Percentiles rank a stretch among this genome's conserved stretches.
Conservation (phyloP, 2,113 vertebrate genomes). For the Regulus satrapa region DNA sequence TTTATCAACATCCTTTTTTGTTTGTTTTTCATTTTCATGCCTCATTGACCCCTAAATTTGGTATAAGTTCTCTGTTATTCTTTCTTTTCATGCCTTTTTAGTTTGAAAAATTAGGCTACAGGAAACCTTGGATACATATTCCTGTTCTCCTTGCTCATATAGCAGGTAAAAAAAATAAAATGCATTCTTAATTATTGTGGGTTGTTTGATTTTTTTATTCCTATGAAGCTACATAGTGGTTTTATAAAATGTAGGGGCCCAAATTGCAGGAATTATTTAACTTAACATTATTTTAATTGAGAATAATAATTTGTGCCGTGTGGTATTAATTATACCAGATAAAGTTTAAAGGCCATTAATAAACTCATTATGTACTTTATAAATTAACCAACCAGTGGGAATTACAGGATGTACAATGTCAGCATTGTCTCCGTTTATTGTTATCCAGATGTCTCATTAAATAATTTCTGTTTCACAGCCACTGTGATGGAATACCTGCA, state of each 20-base stretch:
- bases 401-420: neutral
- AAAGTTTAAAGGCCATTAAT: neutral
- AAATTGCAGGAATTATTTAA: neutral
- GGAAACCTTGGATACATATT: conserved; percentile 80
- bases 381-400: neutral
- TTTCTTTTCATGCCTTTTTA: conserved; percentile 49
- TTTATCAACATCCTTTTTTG: neutral
- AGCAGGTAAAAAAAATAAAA: conserved; percentile 76
- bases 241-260: neutral
- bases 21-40: neutral
- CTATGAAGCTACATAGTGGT: neutral
- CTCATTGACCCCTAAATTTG: neutral
- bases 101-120: conserved; percentile 89
- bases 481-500: conserved; percentile 82
- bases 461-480: conserved; percentile 70
- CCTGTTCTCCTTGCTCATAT: conserved; percentile 81
- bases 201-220: neutral
- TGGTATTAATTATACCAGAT: neutral
- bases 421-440: neutral
- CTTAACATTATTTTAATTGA: neutral
- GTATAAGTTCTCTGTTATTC: neutral
- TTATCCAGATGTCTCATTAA: neutral
- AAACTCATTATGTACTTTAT: neutral
- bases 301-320: neutral
- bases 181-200: neutral